Evolutionary conservation across 2,113 vertebrate species (phyloP), one percentile per base, ranked within the genome.

Genomic region (Xenopus borealis): DNA sequence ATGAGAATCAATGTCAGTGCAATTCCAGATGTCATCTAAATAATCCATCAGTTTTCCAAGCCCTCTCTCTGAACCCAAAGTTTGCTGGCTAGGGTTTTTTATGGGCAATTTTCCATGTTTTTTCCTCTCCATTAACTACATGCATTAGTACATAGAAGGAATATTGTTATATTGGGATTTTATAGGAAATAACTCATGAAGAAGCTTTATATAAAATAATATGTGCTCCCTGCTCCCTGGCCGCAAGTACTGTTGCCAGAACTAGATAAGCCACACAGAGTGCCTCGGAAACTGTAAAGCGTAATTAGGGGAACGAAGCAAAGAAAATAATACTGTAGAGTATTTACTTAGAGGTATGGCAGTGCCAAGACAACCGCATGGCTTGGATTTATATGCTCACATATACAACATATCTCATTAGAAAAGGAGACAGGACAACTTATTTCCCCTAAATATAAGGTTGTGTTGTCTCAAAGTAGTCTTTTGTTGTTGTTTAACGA

Each of bases 231-330:
- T 76, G 71, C 78, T n/a, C 11, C 72, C 83, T 83, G 61, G 75
- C 81, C 83, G 75, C 80, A 82, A 74, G 78, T 79, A 61, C 76
- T 18, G 71, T 79, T 88, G 87, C 86, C 86, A 88, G 81, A 83
- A 84, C 82, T 88, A 83, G 78, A 87, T 86, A 84, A 86, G 84
- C 86, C 89, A 88, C 89, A 89, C 86, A 89, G 86, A 85, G 84
- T 82, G 83, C 76, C 83, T 81, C 88, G 86, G 86, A 91, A 92
- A 89, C 84, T 85, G 86, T 52, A 79, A 88, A 89, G 86, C 86
- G 78, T 83, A 91, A 88, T 88, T 89, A 89, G 89, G 81, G 81
- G 80, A 81, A 82, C 81, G 89, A 90, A 87, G 82, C 84, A 89
- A 93, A 87, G 83, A 87, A 87, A 90, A 91, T 88, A 88, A 87